A percentile compares a stretch with the other conserved stretches of the same genome.
Conservation (phyloP, 1,140 invertebrate species). For the Drosophila busckii region DNA sequence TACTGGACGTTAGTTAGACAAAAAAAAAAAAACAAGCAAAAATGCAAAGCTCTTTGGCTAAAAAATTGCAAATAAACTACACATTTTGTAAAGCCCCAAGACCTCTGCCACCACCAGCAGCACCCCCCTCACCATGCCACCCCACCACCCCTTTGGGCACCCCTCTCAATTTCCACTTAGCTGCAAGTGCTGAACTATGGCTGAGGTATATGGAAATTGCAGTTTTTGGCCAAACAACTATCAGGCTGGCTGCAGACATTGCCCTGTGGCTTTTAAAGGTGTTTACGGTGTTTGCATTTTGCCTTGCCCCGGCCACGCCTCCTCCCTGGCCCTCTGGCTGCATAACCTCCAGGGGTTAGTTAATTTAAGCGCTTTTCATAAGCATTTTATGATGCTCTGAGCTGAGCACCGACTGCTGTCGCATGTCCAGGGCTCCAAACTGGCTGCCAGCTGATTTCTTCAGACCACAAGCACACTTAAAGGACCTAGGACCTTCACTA, state of each 20-base stretch:
- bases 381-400: constrained; percentile 64
- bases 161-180: neutral
- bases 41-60: constrained; percentile 70
- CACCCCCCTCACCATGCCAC: neutral
- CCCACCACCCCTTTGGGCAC: neutral
- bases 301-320: neutral
- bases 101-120: neutral
- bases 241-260: constrained; percentile 58
- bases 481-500: constrained; percentile 36
- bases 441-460: constrained; percentile 36
- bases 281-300: constrained; percentile 66
- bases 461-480: constrained; percentile 57
- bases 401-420: no score
- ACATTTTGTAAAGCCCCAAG: constrained; percentile 56
- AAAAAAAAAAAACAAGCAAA: constrained; percentile 64
- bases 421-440: no score
- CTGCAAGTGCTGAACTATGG: constrained; percentile 25
- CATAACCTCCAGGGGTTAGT: constrained; percentile 55
- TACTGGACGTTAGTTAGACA: no score
- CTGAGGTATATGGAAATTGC: constrained; percentile 58
- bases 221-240: constrained; percentile 61
- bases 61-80: constrained; percentile 74
- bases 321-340: neutral
- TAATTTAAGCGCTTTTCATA: constrained; percentile 74
- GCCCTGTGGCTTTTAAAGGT: constrained; percentile 59